Evolutionary conservation across 2,113 vertebrate species (phyloP).

Genomic region (Gila orcuttii): DNA sequence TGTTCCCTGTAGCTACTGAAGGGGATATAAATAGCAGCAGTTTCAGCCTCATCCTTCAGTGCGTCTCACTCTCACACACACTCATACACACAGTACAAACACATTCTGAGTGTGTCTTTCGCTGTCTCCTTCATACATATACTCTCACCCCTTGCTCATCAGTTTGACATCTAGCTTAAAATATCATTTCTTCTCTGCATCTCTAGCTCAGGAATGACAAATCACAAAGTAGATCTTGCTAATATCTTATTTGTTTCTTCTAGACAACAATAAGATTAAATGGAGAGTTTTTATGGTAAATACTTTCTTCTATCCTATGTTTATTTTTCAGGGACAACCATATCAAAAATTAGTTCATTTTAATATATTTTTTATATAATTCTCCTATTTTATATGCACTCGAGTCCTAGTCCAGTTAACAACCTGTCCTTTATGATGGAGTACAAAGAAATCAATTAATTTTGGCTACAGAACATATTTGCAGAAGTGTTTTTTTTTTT

Average conservation of each 20-base stretch:
- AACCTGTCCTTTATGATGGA: neutral
- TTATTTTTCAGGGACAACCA: neutral
- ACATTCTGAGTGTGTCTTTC: neutral
- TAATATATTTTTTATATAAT: too few species aligned
- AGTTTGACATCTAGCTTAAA: slow-evolving; percentile 5
- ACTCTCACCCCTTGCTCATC: neutral
- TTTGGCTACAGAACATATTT: neutral
- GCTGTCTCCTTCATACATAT: slow-evolving; percentile 14
- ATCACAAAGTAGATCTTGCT: neutral
- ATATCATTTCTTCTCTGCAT: neutral
- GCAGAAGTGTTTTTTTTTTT: neutral
- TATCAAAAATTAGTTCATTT: too few species aligned
- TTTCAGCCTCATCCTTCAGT: slow-evolving; percentile 43
- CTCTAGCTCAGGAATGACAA: neutral
- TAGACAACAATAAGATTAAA: neutral
- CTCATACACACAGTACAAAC: slow-evolving; percentile 45
- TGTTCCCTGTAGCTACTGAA: slow-evolving; percentile 57
- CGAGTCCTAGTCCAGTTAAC: neutral
- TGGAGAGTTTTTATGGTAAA: neutral
- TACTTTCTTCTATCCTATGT: neutral
- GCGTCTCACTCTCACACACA: slow-evolving; percentile 10
- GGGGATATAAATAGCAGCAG: slow-evolving; percentile 53
- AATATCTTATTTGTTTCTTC: neutral
- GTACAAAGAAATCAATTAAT: neutral
- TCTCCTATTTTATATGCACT: too few species aligned